phyloP scores from a whole-genome alignment of 2,113 vertebrate species.

The Nettapus auritus region DNA sequence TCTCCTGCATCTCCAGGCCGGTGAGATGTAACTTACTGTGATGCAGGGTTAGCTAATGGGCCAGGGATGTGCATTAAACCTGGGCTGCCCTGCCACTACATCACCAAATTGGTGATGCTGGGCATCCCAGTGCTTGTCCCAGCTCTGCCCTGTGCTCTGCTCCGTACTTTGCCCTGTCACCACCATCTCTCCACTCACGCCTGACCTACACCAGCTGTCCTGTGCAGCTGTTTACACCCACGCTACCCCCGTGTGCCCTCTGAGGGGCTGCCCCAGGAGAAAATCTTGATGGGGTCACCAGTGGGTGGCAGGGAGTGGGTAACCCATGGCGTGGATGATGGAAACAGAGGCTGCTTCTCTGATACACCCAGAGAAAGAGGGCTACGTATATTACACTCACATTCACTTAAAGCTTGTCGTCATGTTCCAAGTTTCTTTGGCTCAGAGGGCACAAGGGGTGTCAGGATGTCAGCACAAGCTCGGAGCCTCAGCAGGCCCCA shows the following conservation, averaged over 20 bases:
- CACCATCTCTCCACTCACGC: accelerated
- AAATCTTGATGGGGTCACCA: not conserved
- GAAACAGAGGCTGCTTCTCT: not conserved
- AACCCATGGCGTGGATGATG: not conserved
- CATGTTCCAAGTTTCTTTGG: not conserved
- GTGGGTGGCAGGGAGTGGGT: accelerated
- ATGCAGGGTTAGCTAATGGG: not conserved
- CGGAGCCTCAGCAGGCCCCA: not conserved
- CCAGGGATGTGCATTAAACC: not conserved
- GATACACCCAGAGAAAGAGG: not conserved
- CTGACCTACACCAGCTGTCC: not conserved
- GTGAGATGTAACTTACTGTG: not conserved
- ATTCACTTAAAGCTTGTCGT: not conserved
- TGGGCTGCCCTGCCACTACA: not conserved
- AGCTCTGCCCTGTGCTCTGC: accelerated
- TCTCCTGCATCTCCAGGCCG: not conserved
- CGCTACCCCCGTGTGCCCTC: accelerated
- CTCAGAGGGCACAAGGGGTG: not conserved
- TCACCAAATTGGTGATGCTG: not conserved
- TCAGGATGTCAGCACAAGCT: not conserved
- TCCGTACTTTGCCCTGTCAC: not conserved
- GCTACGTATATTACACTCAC: accelerated
- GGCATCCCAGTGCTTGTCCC: not conserved
- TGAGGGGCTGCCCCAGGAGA: not conserved
- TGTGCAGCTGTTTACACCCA: accelerated